A percentile compares a stretch with the other conserved stretches of the same genome.
Evolutionary conservation across 2,888 invertebrate species (phyloP).

Genomic region (Hydroisotoma schaefferi): DNA sequence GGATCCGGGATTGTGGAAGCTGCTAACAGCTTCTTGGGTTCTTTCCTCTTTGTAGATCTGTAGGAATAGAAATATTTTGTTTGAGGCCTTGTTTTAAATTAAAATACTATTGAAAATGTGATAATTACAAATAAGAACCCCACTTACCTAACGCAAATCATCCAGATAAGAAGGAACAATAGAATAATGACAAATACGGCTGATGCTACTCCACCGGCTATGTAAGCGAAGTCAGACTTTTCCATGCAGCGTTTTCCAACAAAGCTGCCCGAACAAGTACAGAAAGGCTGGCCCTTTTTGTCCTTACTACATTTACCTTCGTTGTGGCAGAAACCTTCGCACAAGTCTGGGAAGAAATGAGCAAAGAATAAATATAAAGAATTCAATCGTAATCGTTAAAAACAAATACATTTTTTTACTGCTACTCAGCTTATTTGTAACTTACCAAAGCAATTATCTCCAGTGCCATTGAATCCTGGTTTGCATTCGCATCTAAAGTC

Average conservation of each 20-base stretch:
- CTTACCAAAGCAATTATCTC: constrained; percentile 67
- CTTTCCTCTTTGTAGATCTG: constrained; percentile 79
- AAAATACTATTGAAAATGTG: not conserved
- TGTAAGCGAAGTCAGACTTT: constrained; percentile 93
- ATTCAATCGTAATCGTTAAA: not conserved
- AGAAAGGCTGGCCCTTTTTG: constrained; percentile 72
- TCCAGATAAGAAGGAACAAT: constrained; percentile 89
- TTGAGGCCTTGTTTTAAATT: not conserved
- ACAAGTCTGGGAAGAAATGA: constrained; percentile 63
- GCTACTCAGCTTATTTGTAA: constrained; percentile 12
- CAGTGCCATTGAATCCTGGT: constrained; percentile 86
- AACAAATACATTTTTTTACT: no score
- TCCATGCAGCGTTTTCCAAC: constrained; percentile 95
- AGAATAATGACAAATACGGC: constrained; percentile 91
- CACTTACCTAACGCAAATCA: constrained; percentile 83
- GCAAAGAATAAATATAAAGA: constrained; percentile 22
- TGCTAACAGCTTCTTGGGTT: constrained; percentile 85
- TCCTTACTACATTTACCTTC: constrained; percentile 85
- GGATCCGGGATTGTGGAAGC: constrained; percentile 68
- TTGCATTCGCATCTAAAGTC: constrained; percentile 93
- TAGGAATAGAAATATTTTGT: constrained; percentile 21
- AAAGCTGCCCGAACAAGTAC: constrained; percentile 87
- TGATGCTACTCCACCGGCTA: constrained; percentile 89
- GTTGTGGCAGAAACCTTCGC: constrained; percentile 81
- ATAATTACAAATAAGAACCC: not conserved